Conservation (phyloP, 2,113 vertebrate species). For the Solea senegalensis region DNA sequence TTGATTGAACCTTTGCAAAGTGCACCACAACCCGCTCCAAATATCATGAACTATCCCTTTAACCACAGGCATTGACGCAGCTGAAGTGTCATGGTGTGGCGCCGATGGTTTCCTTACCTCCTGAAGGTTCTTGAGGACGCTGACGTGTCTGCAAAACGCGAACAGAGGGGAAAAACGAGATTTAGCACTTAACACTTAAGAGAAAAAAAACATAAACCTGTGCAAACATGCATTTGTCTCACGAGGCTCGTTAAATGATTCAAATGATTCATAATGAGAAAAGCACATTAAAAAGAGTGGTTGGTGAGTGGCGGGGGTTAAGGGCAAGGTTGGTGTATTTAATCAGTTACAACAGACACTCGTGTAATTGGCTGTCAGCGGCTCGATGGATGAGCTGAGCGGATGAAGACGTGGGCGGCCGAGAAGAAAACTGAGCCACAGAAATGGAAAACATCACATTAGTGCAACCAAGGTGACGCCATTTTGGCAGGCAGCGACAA, state of each 20-base stretch:
- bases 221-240: conserved; percentile 23
- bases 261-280: conserved; percentile 47
- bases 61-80: conserved; percentile 2
- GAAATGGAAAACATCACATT: too few relatives aligned
- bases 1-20: too few relatives aligned
- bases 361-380: conserved; percentile 48
- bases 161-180: conserved; percentile 30
- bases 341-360: conserved; percentile 32
- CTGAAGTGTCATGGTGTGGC: background rate
- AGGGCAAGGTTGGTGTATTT: conserved; percentile 30
- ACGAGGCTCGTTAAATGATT: conserved; percentile 39
- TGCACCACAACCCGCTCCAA: too few relatives aligned
- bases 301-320: conserved; percentile 30
- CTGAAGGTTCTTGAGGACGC: conserved; percentile 85
- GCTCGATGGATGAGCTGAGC: too few relatives aligned
- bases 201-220: conserved; percentile 8
- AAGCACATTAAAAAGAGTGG: conserved; percentile 39
- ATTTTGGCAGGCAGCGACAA: too few relatives aligned
- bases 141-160: conserved; percentile 86
- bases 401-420: too few relatives aligned
- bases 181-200: conserved; percentile 8
- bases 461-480: too few relatives aligned
- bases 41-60: background rate
- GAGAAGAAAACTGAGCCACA: too few relatives aligned
- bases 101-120: conserved; percentile 80